phyloP scores from a whole-genome alignment of 2,113 vertebrate species.

The Trogon surrucura region DNA sequence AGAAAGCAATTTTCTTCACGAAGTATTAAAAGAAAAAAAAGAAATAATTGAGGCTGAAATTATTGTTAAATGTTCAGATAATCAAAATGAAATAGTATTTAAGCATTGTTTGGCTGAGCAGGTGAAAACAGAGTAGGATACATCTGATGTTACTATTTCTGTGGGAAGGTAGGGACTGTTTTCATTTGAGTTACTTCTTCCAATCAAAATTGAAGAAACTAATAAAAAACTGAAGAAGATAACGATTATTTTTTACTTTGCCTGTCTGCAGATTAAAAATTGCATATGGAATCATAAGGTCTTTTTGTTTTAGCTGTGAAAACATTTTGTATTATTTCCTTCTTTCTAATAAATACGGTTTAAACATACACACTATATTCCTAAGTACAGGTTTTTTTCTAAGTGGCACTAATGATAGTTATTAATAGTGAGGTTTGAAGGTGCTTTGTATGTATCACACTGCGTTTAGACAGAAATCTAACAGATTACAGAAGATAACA shows the following conservation, averaged over 20 bases:
- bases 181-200: background rate
- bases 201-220: background rate
- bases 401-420: background rate
- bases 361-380: background rate
- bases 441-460: background rate
- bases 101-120: background rate
- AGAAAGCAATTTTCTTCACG: background rate
- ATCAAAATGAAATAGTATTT: background rate
- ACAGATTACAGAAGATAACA: slow-evolving; percentile 23
- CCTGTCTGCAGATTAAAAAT: background rate
- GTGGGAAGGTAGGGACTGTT: background rate
- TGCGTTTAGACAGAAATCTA: slow-evolving; percentile 36
- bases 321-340: background rate
- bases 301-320: background rate
- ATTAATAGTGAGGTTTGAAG: background rate
- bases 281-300: background rate
- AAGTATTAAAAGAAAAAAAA: background rate
- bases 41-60: background rate
- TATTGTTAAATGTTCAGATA: background rate
- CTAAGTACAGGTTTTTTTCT: slow-evolving; percentile 33
- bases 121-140: background rate
- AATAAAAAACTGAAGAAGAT: background rate
- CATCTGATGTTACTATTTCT: background rate
- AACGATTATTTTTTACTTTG: background rate
- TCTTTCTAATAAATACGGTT: background rate